Conservation (phyloP, 2,113 vertebrate species). For the Thoracochromis brauschi region DNA sequence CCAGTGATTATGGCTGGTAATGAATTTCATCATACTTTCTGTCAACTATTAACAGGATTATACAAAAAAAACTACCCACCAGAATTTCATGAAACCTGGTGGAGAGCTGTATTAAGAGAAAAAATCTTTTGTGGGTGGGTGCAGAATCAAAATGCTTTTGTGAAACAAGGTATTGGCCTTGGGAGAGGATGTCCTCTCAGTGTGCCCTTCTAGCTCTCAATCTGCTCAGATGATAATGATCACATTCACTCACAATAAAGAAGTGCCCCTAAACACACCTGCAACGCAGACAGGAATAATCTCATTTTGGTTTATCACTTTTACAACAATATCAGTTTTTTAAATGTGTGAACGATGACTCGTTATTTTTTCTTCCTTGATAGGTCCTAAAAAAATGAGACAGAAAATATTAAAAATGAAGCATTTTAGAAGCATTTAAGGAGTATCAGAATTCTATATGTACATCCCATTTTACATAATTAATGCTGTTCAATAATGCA, state of each 20-base stretch:
- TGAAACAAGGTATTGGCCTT: background rate
- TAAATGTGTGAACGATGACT: background rate
- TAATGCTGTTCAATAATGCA: background rate
- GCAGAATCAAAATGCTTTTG: background rate
- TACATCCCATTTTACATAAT: background rate
- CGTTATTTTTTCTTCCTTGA: background rate
- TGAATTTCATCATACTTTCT: background rate
- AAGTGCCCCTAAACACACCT: background rate
- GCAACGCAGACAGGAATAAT: background rate
- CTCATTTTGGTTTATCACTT: background rate
- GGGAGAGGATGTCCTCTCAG: background rate
- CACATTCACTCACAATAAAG: background rate
- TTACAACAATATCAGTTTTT: background rate
- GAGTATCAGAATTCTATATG: background rate
- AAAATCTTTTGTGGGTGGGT: background rate
- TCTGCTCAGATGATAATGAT: background rate
- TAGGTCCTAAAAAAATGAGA: background rate
- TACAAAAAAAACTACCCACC: background rate
- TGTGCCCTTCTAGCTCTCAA: background rate
- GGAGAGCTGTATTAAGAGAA: background rate
- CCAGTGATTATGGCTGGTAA: background rate
- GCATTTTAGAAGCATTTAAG: background rate
- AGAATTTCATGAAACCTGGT: background rate
- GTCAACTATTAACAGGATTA: background rate
- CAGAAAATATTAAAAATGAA: background rate